phyloP scores from a whole-genome alignment of 2,888 invertebrate species.

The Sarcophaga caerulescens region DNA sequence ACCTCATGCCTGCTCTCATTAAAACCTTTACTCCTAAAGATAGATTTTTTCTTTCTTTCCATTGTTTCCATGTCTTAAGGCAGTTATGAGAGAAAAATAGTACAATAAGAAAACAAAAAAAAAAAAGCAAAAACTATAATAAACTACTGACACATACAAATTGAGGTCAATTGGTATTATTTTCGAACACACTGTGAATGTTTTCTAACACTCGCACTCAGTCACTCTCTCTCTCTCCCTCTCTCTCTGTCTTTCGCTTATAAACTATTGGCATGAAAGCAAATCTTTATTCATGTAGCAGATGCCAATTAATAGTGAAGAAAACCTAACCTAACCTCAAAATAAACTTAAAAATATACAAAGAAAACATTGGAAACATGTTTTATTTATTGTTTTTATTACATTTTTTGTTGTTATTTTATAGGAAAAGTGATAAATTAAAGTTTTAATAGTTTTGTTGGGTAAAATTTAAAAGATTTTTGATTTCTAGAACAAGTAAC shows the following conservation, averaged over 20 bases:
- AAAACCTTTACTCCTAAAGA: too few species aligned
- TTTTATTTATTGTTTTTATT: too few species aligned
- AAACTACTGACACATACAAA: slow-evolving; percentile 54
- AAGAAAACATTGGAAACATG: too few species aligned
- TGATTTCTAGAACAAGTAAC: too few species aligned
- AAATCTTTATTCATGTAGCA: too few species aligned
- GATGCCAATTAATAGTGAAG: too few species aligned
- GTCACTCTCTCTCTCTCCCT: not conserved
- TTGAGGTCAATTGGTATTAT: slow-evolving; percentile 64
- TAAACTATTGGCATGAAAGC: not conserved
- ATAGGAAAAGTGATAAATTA: too few species aligned
- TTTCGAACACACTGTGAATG: slow-evolving; percentile 19
- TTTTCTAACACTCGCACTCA: not conserved
- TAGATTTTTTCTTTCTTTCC: not conserved
- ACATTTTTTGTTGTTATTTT: too few species aligned
- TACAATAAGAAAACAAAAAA: slow-evolving; percentile 20
- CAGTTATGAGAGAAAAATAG: not conserved
- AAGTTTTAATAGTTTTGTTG: too few species aligned
- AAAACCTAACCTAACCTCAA: too few species aligned
- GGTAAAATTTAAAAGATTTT: too few species aligned
- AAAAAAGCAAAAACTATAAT: slow-evolving; percentile 49
- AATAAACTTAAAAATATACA: too few species aligned
- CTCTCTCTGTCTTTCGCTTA: not conserved
- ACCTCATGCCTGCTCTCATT: not conserved
- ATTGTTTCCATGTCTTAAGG: not conserved